Evolutionary conservation across 2,888 invertebrate genomes (phyloP).

Genomic region (Cepaea hortensis): DNA sequence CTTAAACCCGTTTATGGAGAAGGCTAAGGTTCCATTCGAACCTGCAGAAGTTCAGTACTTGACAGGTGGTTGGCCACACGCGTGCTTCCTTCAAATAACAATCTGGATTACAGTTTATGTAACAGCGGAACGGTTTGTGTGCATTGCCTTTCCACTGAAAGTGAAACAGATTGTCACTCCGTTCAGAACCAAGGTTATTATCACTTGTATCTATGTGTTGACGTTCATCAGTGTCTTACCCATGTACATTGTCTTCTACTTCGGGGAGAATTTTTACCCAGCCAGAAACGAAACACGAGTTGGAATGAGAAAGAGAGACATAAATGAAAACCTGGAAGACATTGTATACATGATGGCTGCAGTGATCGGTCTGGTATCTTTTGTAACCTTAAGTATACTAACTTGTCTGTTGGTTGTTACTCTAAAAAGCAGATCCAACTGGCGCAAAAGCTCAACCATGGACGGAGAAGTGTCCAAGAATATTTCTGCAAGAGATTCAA

Average conservation of each 20-base stretch:
- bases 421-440: not conserved
- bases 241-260: conserved; percentile 1
- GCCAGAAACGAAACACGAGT: conserved; percentile 23
- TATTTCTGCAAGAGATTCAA: not conserved
- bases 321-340: not conserved
- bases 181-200: conserved; percentile 3
- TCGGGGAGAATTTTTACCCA: conserved; percentile 31
- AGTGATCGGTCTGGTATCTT: not conserved
- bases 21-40: conserved; percentile 3
- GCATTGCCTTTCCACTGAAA: conserved; percentile 24
- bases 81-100: conserved; percentile 29
- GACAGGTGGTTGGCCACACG: conserved; percentile 18
- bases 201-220: not conserved
- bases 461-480: not conserved
- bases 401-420: not conserved
- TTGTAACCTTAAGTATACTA: not conserved
- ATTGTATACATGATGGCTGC: not conserved
- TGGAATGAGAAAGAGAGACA: not conserved
- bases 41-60: conserved; percentile 24
- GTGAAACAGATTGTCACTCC: conserved; percentile 21
- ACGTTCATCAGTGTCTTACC: not conserved
- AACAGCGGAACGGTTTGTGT: not conserved
- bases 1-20: conserved; percentile 28
- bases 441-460: not conserved
- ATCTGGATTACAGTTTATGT: conserved; percentile 24